Evolutionary conservation across 2,113 vertebrate genomes (phyloP).

Genomic region (human (Homo sapiens)): GRCh38 chr5:114005501-114006000

Average conservation of each 20-base stretch:
- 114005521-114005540: too few species aligned
- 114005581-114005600: too few species aligned
- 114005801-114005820: neutral
- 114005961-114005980: neutral
- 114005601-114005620: too few species aligned
- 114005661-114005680: too few species aligned
- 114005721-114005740: too few species aligned
- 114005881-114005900: neutral
- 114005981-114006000: neutral
- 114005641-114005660: too few species aligned
- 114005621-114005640: too few species aligned
- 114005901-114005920: neutral
- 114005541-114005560: too few species aligned
- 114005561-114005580: too few species aligned
- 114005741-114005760: neutral
- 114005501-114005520: too few species aligned
- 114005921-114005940: neutral
- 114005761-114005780: neutral
- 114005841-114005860: neutral
- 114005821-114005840: neutral
- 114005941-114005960: neutral
- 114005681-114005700: too few species aligned
- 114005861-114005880: conserved; percentile 30
- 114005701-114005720: too few species aligned
- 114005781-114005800: neutral